Base-by-base conservation (phyloP, 2,888 invertebrate species). In the Ennomos erosarius region DNA sequence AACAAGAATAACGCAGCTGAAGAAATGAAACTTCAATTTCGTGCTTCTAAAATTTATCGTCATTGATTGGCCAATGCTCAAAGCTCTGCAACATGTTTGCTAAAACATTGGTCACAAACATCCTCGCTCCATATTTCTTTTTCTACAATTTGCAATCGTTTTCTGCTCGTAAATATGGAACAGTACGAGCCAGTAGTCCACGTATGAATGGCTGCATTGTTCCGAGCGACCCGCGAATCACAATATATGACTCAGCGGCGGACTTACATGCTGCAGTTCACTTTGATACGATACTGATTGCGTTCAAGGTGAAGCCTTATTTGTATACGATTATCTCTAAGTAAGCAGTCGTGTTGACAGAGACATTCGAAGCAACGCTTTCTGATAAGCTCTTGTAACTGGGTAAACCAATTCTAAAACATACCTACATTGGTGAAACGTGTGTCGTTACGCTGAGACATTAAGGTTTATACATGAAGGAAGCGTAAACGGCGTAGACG, bases 291-390 rank as follows among this genome's bases (percentile, higher is more conserved):
- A 53, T 50, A 59, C 49, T 26, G 49, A 71, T 70, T 75, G 69
- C 69, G 72, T 67, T 69, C 78, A 81, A 81, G 81, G 81, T 71
- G 64, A 78, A 68, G 72, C 70, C 62, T 69, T 74, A 67, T 67
- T 64, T 71, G 65, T 74, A 64, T 67, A 51, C 33, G 46, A 57
- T 65, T 69, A 68, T 69, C 60, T 26, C 26, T 26, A 26, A 26
- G 6, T 64, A 49, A 60, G 45, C 46, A 47, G 3, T 40, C 38
- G 46, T 55, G 49, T 65, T 55, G 55, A 62, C 54, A 47, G 34
- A 53, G 13, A 35, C 16, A 52, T 51, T 56, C 55, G 10, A 40
- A 44, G 54, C 57, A 53, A 53, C 64, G 52, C 45, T 58, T 38
- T 54, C 42, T 59, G 66, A 66, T 64, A 64, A 64, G 59, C 50